Evolutionary conservation across 2,888 invertebrate species (phyloP).

Genomic region (Cloeon dipterum): DNA sequence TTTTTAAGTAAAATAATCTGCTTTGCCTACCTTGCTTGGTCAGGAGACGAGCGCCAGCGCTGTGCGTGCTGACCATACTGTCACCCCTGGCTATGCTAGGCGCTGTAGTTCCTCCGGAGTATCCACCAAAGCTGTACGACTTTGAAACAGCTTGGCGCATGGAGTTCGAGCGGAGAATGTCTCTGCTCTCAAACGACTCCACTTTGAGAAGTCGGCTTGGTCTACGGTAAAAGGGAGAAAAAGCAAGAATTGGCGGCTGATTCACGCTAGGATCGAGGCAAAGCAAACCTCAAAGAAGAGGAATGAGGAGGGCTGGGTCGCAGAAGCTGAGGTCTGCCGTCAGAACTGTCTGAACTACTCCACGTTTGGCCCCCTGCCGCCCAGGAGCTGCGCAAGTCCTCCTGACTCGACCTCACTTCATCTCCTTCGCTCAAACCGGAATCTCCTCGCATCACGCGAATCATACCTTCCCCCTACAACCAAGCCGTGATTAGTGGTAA

Average conservation of each 20-base stretch:
- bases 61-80: constrained; percentile 36
- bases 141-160: constrained; percentile 38
- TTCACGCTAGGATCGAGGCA: not conserved
- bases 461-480: not conserved
- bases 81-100: constrained; percentile 27
- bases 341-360: constrained; percentile 26
- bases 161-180: constrained; percentile 20
- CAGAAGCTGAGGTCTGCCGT: not conserved
- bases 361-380: constrained; percentile 19
- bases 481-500: too few relatives aligned
- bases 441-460: not conserved
- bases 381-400: constrained; percentile 21
- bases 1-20: not conserved
- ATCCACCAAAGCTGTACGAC: constrained; percentile 76
- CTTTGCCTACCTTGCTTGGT: constrained; percentile 46
- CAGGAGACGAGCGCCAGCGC: constrained; percentile 36
- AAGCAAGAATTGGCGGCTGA: too few relatives aligned
- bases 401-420: constrained; percentile 12
- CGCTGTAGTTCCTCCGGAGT: constrained; percentile 25
- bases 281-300: not conserved
- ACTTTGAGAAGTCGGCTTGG: constrained; percentile 25
- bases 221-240: constrained; percentile 13
- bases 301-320: not conserved
- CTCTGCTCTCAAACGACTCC: constrained; percentile 24
- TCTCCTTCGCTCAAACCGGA: not conserved